Evolutionary conservation across 2,113 vertebrate genomes (phyloP).

Genomic region (Carlito syrichta): DNA sequence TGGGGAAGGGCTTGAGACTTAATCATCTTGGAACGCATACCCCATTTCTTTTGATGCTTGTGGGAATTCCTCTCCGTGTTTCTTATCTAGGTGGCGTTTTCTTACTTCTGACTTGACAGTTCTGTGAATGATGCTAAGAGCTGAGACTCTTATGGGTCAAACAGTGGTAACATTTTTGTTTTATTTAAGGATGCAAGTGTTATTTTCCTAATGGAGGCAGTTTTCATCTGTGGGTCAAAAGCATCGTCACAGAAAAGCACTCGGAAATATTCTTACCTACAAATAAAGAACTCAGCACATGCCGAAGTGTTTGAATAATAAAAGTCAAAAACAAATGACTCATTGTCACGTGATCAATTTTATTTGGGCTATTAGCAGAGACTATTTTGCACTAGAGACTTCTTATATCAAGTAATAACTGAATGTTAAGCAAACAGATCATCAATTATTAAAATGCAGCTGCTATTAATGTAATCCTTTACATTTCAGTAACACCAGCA

Average conservation of each 20-base stretch:
- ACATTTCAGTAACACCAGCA: neutral
- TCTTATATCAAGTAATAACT: slow-evolving; percentile 58
- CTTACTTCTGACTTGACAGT: neutral
- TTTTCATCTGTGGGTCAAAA: neutral
- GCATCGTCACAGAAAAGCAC: neutral
- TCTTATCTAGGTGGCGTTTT: neutral
- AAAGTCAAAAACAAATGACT: slow-evolving; percentile 1
- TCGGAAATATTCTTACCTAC: neutral
- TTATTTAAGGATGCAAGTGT: neutral
- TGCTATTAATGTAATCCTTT: slow-evolving; percentile 48
- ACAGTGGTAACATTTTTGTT: neutral
- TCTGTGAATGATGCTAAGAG: neutral
- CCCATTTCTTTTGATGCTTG: neutral
- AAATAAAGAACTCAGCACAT: neutral
- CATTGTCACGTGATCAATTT: slow-evolving; percentile 60
- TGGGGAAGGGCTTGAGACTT: neutral
- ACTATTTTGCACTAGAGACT: slow-evolving; percentile 70
- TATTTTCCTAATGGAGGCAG: neutral
- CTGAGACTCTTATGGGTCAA: neutral
- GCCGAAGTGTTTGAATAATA: neutral
- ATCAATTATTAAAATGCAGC: slow-evolving; percentile 67
- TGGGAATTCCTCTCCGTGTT: neutral
- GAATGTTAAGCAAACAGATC: slow-evolving; percentile 66
- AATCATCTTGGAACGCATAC: neutral
- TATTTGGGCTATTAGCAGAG: slow-evolving; percentile 62